phyloP scores from a whole-genome alignment of 1,140 invertebrate species.

The Hylaeus volcanicus region DNA sequence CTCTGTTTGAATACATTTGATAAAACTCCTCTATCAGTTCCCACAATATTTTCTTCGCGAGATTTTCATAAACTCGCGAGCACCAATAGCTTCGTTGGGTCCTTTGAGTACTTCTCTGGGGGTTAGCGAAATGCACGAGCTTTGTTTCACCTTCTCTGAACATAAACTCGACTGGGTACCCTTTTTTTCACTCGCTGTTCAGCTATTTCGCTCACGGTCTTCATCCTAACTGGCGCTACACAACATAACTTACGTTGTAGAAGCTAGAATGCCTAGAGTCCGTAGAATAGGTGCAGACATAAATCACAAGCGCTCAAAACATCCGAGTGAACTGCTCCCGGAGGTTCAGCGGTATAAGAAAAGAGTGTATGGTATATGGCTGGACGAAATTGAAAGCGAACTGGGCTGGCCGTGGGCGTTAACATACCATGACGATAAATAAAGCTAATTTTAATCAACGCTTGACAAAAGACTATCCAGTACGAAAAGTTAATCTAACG shows the following conservation, averaged over 20 bases:
- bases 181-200: not conserved
- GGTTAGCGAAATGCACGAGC: not conserved
- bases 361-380: not conserved
- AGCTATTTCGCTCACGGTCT: not conserved
- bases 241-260: conserved; percentile 12
- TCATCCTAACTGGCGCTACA: not conserved
- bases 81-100: not conserved
- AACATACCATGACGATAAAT: not conserved
- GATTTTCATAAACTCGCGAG: not conserved
- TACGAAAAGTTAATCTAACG: no score
- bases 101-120: no score
- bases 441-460: no score
- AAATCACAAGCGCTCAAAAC: conserved; percentile 27
- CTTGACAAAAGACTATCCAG: no score
- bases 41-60: not conserved
- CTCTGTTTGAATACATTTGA: no score
- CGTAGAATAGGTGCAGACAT: not conserved
- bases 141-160: conserved; percentile 13
- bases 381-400: not conserved
- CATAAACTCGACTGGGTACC: conserved; percentile 24
- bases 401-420: not conserved
- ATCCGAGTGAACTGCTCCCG: not conserved
- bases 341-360: conserved; percentile 16
- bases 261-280: not conserved
- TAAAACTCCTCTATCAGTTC: not conserved